Conservation (phyloP, 1,140 invertebrate genomes). For the Trichonephila inaurata region DNA sequence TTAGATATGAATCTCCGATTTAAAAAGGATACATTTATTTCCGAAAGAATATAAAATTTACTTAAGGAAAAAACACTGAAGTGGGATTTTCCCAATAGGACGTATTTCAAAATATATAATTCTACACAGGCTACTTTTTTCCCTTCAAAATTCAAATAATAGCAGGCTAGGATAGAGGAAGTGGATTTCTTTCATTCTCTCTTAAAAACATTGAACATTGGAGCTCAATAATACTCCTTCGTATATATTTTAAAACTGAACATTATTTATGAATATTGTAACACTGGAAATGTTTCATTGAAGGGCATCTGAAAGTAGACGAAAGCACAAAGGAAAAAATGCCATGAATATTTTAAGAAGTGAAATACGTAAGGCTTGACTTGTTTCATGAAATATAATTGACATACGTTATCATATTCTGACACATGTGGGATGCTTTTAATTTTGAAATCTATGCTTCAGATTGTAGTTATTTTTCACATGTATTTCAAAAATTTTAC, state of each 20-base stretch:
- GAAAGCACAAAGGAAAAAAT: not conserved
- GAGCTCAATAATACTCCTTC: not conserved
- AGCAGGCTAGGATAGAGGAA: not conserved
- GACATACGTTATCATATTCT: no score
- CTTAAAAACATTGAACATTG: not conserved
- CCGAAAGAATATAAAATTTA: constrained; percentile 37
- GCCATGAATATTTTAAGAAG: not conserved
- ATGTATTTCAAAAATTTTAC: no score
- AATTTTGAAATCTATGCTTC: no score
- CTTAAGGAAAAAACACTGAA: constrained; percentile 24
- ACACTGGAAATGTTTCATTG: not conserved
- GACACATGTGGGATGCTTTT: no score
- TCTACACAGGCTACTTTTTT: constrained; percentile 1
- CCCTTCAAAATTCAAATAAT: constrained; percentile 12
- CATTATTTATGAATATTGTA: constrained; percentile 9
- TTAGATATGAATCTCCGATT: constrained; percentile 39
- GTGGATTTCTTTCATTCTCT: not conserved
- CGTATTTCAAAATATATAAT: constrained; percentile 39
- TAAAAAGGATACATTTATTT: constrained; percentile 43
- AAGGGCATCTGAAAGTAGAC: not conserved
- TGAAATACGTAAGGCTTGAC: not conserved
- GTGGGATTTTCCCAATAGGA: constrained; percentile 27
- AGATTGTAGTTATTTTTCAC: no score
- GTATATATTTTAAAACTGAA: not conserved
- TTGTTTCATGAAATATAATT: not conserved